phyloP scores from a whole-genome alignment of 2,888 invertebrate genomes.

The Eupelmus urozonus region DNA sequence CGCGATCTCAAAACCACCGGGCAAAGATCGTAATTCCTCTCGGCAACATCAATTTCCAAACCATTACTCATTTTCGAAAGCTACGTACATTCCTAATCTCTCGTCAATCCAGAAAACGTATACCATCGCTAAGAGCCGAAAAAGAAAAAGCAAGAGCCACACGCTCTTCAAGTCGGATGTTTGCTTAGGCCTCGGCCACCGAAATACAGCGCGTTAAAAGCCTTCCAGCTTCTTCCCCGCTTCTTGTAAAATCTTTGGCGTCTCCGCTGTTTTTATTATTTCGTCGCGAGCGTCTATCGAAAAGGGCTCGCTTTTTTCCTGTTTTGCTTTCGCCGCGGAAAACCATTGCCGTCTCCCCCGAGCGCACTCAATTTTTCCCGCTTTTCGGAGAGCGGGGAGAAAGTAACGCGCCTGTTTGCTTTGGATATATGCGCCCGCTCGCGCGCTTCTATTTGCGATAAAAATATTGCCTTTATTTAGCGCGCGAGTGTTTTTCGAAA shows the following conservation, averaged over 20 bases:
- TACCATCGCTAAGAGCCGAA: too few species aligned
- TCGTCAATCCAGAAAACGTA: too few species aligned
- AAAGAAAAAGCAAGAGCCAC: too few species aligned
- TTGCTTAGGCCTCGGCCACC: too few species aligned
- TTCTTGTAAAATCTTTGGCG: background rate
- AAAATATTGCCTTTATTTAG: conserved; percentile 36
- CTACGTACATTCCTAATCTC: too few species aligned
- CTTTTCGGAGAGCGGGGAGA: background rate
- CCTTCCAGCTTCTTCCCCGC: background rate
- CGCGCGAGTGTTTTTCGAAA: background rate
- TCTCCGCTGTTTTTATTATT: conserved; percentile 17
- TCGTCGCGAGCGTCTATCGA: background rate
- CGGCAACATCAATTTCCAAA: too few species aligned
- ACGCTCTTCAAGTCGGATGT: too few species aligned
- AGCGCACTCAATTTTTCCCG: conserved; percentile 7
- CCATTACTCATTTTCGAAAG: too few species aligned
- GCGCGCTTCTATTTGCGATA: conserved; percentile 19
- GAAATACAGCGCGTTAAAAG: too few species aligned
- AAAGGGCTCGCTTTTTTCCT: background rate
- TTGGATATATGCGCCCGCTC: background rate
- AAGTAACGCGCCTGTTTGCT: background rate
- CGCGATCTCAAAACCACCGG: too few species aligned
- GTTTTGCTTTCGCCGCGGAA: conserved; percentile 25
- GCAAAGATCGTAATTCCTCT: too few species aligned
- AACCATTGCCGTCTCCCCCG: background rate